Base-by-base conservation (phyloP, 2,797 vertebrate genomes). In the Gymnoscopelus microlampas region DNA sequence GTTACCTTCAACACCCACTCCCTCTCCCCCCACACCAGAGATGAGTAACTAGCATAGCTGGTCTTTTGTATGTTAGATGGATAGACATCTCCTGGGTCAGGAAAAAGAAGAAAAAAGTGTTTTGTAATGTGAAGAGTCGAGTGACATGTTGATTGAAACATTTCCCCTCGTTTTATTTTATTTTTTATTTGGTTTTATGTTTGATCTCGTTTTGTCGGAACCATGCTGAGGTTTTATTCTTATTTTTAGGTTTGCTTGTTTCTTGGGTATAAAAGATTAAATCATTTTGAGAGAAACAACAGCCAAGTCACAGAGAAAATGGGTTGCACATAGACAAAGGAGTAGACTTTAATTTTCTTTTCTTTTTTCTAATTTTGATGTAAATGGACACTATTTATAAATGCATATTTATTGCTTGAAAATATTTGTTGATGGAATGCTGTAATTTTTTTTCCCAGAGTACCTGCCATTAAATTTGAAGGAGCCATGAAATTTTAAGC, bases 361-460 rank as follows among this genome's bases (percentile, higher is more conserved):
- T 84, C 80, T 84, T 95, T 95, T 95, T 96, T 96, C 95, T 96
- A 96, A 96, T 98, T 95, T 96, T 95, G 92, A 95, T 98, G 96
- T 98, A 98, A 96, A 98, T 98, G 96, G 95, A 97, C 95, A 97
- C 95, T 98, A 99, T 99, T 98, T 99, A 99, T 99, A 98, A 98
- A 98, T 96, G 95, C 96, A 97, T 98, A 99, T 99, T 99, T 99
- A 99, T 99, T 99, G 97, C 96, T 97, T 97, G 96, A 95, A 96
- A 95, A 96, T 97, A 97, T 97, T 98, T 98, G 97, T 98, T 94
- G 94, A 98, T 97, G 95, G 96, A 98, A 98, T 97, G 96, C 96
- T 97, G 96, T 96, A 95, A 95, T 96, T 96, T 96, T 95, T 95
- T 96, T 95, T 85, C 83, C 93, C 93, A 95, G 95, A 96, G 95